These are phyloP conservation scores for Megalurothrips usitatus DNA, from an alignment of 2,888 invertebrate species.

Conservation along the genomic window DNA sequence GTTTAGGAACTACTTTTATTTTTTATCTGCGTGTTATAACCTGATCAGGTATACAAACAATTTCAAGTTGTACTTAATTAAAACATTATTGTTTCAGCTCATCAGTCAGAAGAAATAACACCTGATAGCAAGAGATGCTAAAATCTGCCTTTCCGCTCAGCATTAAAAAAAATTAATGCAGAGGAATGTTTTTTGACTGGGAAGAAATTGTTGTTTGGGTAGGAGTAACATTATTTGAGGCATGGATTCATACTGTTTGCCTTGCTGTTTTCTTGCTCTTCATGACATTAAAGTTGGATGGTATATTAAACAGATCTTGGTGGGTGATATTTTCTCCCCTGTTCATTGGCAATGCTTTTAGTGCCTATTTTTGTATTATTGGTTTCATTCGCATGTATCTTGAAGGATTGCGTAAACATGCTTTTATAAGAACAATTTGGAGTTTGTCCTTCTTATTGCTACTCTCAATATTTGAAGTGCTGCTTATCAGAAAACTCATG, in stretches of 20 bases:
- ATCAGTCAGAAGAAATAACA: too few species aligned
- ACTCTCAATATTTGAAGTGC: slow-evolving; percentile 84
- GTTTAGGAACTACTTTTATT: too few species aligned
- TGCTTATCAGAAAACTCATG: slow-evolving; percentile 80
- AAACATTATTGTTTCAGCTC: too few species aligned
- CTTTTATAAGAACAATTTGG: slow-evolving; percentile 5
- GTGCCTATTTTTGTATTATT: slow-evolving; percentile 92
- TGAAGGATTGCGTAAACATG: slow-evolving; percentile 46
- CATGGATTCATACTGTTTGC: slow-evolving; percentile 83
- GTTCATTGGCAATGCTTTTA: slow-evolving; percentile 86
- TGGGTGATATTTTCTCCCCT: slow-evolving; percentile 87
- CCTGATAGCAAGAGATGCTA: too few species aligned
- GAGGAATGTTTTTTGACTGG: slow-evolving; percentile 75
- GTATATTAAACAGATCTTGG: slow-evolving; percentile 58
- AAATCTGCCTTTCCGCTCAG: neutral
- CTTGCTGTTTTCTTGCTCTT: slow-evolving; percentile 79
- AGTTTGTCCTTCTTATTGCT: slow-evolving; percentile 60
- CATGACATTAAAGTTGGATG: slow-evolving; percentile 72
- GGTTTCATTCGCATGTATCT: slow-evolving; percentile 89
- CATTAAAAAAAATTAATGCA: slow-evolving; percentile 37
- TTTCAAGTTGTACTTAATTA: too few species aligned
- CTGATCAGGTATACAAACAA: too few species aligned
- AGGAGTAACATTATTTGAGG: slow-evolving; percentile 91
- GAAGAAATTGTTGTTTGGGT: slow-evolving; percentile 90
- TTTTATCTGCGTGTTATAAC: too few species aligned